These are phyloP conservation scores for Synanthedon myopaeformis DNA, from an alignment of 2,888 invertebrate genomes.

Conservation along the genomic window DNA sequence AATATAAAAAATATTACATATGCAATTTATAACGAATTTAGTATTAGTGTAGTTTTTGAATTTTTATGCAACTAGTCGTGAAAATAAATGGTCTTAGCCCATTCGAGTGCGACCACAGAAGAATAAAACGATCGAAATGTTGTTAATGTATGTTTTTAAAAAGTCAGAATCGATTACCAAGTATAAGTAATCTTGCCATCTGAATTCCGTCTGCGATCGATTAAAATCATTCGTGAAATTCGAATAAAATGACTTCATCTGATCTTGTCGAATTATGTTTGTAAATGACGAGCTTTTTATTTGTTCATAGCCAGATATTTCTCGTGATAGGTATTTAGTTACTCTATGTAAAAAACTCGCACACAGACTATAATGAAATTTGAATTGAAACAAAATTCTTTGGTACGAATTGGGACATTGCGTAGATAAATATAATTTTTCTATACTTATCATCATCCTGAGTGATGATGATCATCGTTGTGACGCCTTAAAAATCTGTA, in stretches of 20 bases:
- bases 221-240: conserved; percentile 38
- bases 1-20: no score
- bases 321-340: not conserved
- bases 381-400: no score
- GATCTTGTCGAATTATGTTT: not conserved
- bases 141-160: conserved; percentile 52
- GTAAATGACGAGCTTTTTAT: not conserved
- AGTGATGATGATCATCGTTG: no score
- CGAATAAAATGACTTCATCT: conserved; percentile 65
- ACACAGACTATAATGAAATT: not conserved
- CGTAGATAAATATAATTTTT: no score
- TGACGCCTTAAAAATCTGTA: no score
- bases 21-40: no score
- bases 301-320: not conserved
- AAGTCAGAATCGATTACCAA: conserved; percentile 54
- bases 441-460: no score
- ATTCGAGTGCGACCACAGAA: not conserved
- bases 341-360: not conserved
- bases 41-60: no score
- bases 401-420: no score
- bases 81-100: no score
- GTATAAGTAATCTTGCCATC: conserved; percentile 60
- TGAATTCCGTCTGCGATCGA: conserved; percentile 57
- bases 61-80: no score
- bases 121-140: conserved; percentile 25